Base-by-base conservation (phyloP, 2,888 invertebrate genomes). In the Mythimna ferrago region DNA sequence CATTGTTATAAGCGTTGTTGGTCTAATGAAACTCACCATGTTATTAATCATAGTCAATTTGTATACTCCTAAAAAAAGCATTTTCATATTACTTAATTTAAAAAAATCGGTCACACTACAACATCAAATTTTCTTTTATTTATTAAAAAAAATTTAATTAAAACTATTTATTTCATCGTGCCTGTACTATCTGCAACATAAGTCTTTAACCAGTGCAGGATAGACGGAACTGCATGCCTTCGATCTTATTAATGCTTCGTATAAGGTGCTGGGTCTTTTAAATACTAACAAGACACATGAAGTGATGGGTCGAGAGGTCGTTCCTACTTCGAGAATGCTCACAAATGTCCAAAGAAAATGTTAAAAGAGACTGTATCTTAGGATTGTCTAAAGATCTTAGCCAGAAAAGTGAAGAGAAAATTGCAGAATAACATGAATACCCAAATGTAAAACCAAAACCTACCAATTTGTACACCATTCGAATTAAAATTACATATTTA, bases 241-340 rank as follows among this genome's bases (percentile, higher is more conserved):
- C 35, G 21, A 26, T 51, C 19, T 48, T 48, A 61, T 48, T 81
- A 73, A 72, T 54, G 67, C 68, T 73, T 72, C 26, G 2, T 41
- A 56, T 51, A 58, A 58, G 87, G 88, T 82, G 87, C 41, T 78
- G 80, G 84, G 60, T 79, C 61, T 57, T 77, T 65, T 38, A 41
- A 41, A 38, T 64, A 70, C 64, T 79, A 78, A 82, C 77, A 69
- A 60, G 66, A 67, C 53, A 54, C 53, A 21, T 11, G 9, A 14
- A 48, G 80, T 60, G 80, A 73, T 60, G 58, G 38, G 16, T 26
- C 32, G 32, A 44, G 56, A 41, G 53, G 4, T 11, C 32, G 5
- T 64, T 80, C 38, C 10, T 21, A n/a, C 38, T 73, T 41, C 54
- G 26, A 72, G 72, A 71, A 72, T 54, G 4, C 14, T 48, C n/a